Conservation (phyloP, 2,113 vertebrate species). For the Rutilus rutilus region DNA sequence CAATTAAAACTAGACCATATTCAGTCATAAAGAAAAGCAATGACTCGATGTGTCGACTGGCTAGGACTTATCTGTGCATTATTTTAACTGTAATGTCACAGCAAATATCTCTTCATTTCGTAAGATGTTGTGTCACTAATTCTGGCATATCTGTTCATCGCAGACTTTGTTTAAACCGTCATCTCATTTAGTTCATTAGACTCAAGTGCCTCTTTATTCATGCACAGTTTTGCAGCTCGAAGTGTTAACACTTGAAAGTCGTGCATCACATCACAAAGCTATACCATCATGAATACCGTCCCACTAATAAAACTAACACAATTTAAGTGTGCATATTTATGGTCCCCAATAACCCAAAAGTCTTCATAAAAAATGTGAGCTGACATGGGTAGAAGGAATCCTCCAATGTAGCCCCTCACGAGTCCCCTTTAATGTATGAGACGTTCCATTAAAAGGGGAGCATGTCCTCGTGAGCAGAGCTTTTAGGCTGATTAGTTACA, state of each 20-base stretch:
- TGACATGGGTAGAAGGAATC: slow-evolving; percentile 81
- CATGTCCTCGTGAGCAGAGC: slow-evolving; percentile 78
- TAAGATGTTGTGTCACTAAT: background rate
- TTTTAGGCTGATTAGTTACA: slow-evolving; percentile 87
- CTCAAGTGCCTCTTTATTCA: slow-evolving; percentile 30
- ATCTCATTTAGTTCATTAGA: slow-evolving; percentile 38
- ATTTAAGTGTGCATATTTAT: slow-evolving; percentile 79
- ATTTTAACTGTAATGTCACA: background rate
- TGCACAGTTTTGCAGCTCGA: background rate
- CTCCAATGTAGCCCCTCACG: slow-evolving; percentile 60
- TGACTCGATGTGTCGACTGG: background rate
- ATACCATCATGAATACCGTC: slow-evolving; percentile 60
- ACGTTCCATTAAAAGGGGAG: slow-evolving; percentile 80
- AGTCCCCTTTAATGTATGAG: slow-evolving; percentile 80
- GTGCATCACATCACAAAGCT: slow-evolving; percentile 57
- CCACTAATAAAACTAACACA: slow-evolving; percentile 70
- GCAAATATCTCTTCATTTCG: background rate
- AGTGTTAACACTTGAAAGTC: slow-evolving; percentile 23
- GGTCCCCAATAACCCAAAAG: slow-evolving; percentile 80
- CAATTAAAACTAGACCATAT: background rate
- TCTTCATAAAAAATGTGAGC: slow-evolving; percentile 83
- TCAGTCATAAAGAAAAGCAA: background rate
- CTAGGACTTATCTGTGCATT: background rate
- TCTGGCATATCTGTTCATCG: background rate
- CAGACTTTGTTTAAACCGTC: slow-evolving; percentile 11